Base-by-base conservation (phyloP, 2,888 invertebrate species). In the Apotomis betuletana region DNA sequence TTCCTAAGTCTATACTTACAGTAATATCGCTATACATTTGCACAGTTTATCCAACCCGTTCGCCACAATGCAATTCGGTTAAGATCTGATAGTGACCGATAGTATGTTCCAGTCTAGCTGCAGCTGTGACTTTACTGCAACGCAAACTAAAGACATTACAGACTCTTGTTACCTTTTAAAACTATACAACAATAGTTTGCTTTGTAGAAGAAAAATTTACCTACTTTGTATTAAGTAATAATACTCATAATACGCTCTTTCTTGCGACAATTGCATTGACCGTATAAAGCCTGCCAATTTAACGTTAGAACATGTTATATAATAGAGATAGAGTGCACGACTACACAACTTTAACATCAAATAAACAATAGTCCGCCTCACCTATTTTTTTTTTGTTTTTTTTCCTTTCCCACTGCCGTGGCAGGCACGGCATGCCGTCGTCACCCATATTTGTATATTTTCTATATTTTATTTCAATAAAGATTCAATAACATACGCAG, bases 31-130 rank as follows among this genome's bases (percentile, higher is more conserved):
- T 51, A 27, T 36, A 64, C 57, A 51, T 71, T 67, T 73, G 74
- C 68, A 67, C 74, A 79, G 80, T 83, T 62, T 72, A 55, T 41
- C 57, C 71, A 52, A 72, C 58, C 80, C 81, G 82, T 81, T 85
- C 81, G 81, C 78, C 78, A 83, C 86, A 83, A 82, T 80, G 81
- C 80, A 81, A 81, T 82, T 81, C 79, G 82, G 72, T 58, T 54
- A 59, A 72, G 68, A 72, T 68, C 72, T 54, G 68, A 68, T 63
- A 68, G 63, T 38, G 41, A 38, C n/a, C 58, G 58, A 72, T 68
- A 63, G 62, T 67, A 67, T 70, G 71, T 57, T 27, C 55, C 63
- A 49, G 59, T 54, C 57, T 12, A 59, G 67, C 51, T 63, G 61
- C 67, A 67, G 67, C 58, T 68, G 67, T 67, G 38, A 67, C 67